These are phyloP conservation scores for Rhea americana DNA, from an alignment of 2,113 vertebrate species.

Conservation along the genomic window DNA sequence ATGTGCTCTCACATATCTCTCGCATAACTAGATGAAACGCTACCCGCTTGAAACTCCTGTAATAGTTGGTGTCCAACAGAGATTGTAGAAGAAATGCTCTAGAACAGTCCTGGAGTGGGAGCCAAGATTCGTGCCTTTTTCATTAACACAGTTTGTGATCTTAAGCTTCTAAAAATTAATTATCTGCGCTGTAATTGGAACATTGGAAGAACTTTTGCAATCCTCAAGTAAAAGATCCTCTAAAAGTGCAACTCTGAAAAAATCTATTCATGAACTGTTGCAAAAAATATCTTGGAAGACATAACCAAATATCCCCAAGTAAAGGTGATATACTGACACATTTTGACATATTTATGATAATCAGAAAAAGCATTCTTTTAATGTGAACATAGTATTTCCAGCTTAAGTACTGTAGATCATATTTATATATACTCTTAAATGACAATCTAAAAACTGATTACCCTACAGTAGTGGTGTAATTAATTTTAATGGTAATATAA, in stretches of 20 bases:
- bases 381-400: slow-evolving; percentile 24
- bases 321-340: background rate
- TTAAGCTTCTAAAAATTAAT: background rate
- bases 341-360: slow-evolving; percentile 30
- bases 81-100: background rate
- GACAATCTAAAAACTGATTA: slow-evolving; percentile 47
- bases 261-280: background rate
- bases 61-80: background rate
- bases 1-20: background rate
- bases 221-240: background rate
- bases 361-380: background rate
- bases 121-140: background rate
- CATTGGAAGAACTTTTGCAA: background rate
- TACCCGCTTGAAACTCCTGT: accelerated
- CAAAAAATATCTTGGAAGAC: background rate
- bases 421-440: slow-evolving; percentile 21
- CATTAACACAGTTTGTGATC: accelerated
- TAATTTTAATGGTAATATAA: slow-evolving; percentile 65
- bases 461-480: slow-evolving; percentile 25
- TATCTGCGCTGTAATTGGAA: background rate
- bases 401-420: background rate
- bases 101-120: background rate
- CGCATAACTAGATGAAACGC: background rate
- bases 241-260: background rate
- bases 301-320: background rate